Percentiles rank a stretch among this genome's conserved stretches.
Evolutionary conservation across 2,888 invertebrate genomes (phyloP).

Genomic region (Brachypalpus laphriformis): DNA sequence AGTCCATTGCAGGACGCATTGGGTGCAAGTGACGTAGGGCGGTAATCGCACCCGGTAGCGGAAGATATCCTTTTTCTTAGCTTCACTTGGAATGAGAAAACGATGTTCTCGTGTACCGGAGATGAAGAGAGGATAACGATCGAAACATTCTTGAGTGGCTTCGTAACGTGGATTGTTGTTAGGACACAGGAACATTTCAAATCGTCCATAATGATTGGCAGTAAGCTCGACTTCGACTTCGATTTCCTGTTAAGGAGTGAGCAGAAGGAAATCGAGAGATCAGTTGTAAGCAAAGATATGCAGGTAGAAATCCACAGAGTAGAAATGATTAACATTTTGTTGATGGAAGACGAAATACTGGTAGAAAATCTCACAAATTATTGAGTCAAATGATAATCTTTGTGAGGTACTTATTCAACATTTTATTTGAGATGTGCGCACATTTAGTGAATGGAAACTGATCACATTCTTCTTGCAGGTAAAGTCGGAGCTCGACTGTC

Average conservation of each 20-base stretch:
- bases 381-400: no score
- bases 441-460: no score
- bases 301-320: no score
- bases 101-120: conserved; percentile 88
- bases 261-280: background rate
- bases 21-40: conserved; percentile 91
- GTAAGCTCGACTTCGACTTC: conserved; percentile 94
- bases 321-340: no score
- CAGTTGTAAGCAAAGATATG: background rate
- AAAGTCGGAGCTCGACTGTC: no score
- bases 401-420: no score
- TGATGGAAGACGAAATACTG: no score
- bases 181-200: conserved; percentile 93
- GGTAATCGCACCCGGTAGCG: conserved; percentile 91
- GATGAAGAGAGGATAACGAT: conserved; percentile 90
- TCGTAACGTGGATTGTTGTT: conserved; percentile 91
- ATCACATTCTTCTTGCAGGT: no score
- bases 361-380: no score
- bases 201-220: conserved; percentile 94
- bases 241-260: conserved; percentile 87
- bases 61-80: conserved; percentile 87
- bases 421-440: no score
- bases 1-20: conserved; percentile 96
- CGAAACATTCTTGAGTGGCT: conserved; percentile 92
- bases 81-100: conserved; percentile 89